Conservation (phyloP, 1,140 invertebrate genomes). For the Drosophila fuyamai region DNA sequence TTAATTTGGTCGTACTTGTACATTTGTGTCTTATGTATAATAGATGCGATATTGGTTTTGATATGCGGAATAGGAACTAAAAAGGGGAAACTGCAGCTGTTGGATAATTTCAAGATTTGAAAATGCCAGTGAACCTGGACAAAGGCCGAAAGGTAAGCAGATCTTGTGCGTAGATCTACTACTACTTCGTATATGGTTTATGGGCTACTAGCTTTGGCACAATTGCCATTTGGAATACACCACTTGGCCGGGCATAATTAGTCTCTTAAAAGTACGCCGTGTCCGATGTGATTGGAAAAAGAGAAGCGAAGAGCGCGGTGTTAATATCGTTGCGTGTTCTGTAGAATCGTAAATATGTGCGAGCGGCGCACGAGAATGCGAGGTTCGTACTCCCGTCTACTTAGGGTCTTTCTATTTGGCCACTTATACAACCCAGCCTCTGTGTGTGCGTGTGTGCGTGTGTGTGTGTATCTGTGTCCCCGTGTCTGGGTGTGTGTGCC, state of each 20-base stretch:
- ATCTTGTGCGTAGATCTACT: too few relatives aligned
- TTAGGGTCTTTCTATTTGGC: slow-evolving; percentile 10
- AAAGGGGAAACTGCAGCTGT: too few relatives aligned
- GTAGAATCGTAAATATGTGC: slow-evolving; percentile 30
- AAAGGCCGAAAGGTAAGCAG: too few relatives aligned
- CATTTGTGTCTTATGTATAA: too few relatives aligned
- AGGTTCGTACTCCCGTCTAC: slow-evolving; percentile 20
- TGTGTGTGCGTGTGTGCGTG: slow-evolving; percentile 1
- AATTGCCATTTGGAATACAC: not conserved
- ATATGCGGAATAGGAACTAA: too few relatives aligned
- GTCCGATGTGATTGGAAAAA: slow-evolving; percentile 7
- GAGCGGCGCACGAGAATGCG: slow-evolving; percentile 6
- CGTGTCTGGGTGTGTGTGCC: slow-evolving; percentile 3
- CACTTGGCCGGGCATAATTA: slow-evolving; percentile 1
- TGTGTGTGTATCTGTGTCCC: not conserved
- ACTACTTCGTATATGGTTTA: too few relatives aligned
- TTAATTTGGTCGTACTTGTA: too few relatives aligned
- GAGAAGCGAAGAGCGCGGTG: slow-evolving; percentile 14
- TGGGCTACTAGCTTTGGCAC: not conserved
- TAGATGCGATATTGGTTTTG: too few relatives aligned
- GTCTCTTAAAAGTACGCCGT: slow-evolving; percentile 6
- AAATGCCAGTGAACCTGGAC: too few relatives aligned
- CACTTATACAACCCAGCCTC: not conserved
- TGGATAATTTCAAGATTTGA: too few relatives aligned
- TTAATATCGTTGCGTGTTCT: slow-evolving; percentile 37